These are phyloP conservation scores for Noctuana brunneofusca DNA, from an alignment of 2,888 invertebrate species.

Conservation along the genomic window DNA sequence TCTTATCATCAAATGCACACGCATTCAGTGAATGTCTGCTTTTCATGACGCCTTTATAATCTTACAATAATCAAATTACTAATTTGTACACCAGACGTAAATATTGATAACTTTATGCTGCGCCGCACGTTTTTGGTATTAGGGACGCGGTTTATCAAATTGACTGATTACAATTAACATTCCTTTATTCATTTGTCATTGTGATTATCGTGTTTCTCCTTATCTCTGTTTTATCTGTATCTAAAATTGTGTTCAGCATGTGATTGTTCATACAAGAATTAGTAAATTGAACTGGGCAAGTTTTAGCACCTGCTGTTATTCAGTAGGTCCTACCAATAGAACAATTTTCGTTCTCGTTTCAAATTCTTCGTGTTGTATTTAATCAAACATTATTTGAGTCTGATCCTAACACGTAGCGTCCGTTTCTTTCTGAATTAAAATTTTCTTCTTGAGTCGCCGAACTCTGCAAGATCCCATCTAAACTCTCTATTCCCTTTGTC, in stretches of 20 bases:
- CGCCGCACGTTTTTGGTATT: slow-evolving; percentile 1
- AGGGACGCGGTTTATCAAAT: slow-evolving; percentile 12
- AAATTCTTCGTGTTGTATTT: too few species aligned
- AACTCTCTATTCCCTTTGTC: slow-evolving; percentile 42
- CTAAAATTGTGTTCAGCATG: too few species aligned
- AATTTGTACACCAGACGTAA: neutral
- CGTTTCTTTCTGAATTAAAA: neutral
- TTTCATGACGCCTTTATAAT: neutral
- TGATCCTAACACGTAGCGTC: too few species aligned
- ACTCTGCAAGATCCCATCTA: slow-evolving; percentile 6
- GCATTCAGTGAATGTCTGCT: too few species aligned
- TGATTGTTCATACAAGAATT: too few species aligned
- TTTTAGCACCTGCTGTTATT: too few species aligned
- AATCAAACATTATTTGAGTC: too few species aligned
- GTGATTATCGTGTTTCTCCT: neutral
- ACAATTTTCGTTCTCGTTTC: neutral
- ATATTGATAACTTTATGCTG: neutral
- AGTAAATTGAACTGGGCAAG: too few species aligned
- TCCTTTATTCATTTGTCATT: neutral
- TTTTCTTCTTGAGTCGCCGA: neutral
- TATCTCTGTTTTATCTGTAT: neutral
- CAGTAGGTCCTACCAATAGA: neutral
- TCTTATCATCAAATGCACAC: neutral
- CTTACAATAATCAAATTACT: neutral
- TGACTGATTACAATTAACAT: neutral